Conservation (phyloP, 2,888 invertebrate genomes). For the Harpalus rubripes region DNA sequence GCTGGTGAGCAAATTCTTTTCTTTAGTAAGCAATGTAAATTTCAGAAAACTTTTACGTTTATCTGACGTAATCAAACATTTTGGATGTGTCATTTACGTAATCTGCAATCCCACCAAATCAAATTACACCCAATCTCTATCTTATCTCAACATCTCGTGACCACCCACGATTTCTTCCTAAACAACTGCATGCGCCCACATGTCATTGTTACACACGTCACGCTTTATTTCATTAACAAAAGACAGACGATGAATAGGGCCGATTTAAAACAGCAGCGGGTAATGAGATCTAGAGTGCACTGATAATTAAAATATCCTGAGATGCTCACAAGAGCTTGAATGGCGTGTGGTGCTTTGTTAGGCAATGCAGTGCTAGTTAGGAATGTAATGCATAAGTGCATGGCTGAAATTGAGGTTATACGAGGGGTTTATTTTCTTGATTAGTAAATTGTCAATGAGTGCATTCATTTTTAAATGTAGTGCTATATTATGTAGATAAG, state of each 20-base stretch:
- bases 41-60: too few species aligned
- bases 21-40: too few species aligned
- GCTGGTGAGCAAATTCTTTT: too few species aligned
- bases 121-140: slow-evolving; percentile 6
- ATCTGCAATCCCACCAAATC: slow-evolving; percentile 1
- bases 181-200: slow-evolving; percentile 53
- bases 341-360: slow-evolving; percentile 21
- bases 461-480: neutral
- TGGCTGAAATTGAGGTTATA: slow-evolving; percentile 21
- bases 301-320: slow-evolving; percentile 48
- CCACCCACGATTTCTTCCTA: slow-evolving; percentile 44
- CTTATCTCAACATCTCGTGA: slow-evolving; percentile 19
- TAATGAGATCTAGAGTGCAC: slow-evolving; percentile 39
- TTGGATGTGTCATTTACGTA: neutral
- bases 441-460: slow-evolving; percentile 3
- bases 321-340: slow-evolving; percentile 22
- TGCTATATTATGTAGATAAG: neutral
- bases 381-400: slow-evolving; percentile 10
- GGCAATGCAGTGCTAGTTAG: slow-evolving; percentile 18
- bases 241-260: slow-evolving; percentile 55
- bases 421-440: neutral
- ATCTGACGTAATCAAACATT: neutral
- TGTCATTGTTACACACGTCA: slow-evolving; percentile 40
- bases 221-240: slow-evolving; percentile 60
- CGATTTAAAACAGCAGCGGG: slow-evolving; percentile 49